Conservation (phyloP, 1,140 invertebrate genomes). For the Apis florea region DNA sequence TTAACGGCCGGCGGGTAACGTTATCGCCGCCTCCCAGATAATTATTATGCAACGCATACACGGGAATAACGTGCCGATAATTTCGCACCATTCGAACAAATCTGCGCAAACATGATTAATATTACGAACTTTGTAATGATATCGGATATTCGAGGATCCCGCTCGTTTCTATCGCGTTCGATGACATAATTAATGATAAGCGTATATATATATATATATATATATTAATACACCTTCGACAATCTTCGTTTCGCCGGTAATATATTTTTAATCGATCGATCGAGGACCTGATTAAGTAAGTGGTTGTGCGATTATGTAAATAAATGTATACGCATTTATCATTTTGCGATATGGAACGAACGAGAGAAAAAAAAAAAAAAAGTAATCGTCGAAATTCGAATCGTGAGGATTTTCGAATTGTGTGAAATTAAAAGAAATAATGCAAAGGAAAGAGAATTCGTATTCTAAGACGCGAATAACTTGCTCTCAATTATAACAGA, state of each 20-base stretch:
- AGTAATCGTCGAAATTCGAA: too few relatives aligned
- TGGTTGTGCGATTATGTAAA: too few relatives aligned
- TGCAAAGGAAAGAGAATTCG: too few relatives aligned
- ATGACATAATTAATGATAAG: conserved; percentile 17
- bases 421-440: too few relatives aligned
- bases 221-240: not conserved
- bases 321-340: too few relatives aligned
- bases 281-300: too few relatives aligned
- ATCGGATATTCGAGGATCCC: conserved; percentile 20
- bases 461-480: too few relatives aligned
- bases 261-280: not conserved
- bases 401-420: too few relatives aligned
- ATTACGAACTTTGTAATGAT: conserved; percentile 15
- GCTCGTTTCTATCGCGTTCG: conserved; percentile 3
- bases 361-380: too few relatives aligned
- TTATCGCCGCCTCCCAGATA: conserved; percentile 41
- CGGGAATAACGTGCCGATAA: conserved; percentile 42
- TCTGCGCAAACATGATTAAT: conserved; percentile 51
- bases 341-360: too few relatives aligned
- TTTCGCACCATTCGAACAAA: conserved; percentile 56
- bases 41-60: conserved; percentile 55
- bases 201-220: not conserved
- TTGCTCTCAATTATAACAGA: too few relatives aligned
- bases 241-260: not conserved
- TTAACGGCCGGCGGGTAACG: conserved; percentile 41